Evolutionary conservation across 1,140 invertebrate species (phyloP).

Genomic region (Sesamia nonagrioides): DNA sequence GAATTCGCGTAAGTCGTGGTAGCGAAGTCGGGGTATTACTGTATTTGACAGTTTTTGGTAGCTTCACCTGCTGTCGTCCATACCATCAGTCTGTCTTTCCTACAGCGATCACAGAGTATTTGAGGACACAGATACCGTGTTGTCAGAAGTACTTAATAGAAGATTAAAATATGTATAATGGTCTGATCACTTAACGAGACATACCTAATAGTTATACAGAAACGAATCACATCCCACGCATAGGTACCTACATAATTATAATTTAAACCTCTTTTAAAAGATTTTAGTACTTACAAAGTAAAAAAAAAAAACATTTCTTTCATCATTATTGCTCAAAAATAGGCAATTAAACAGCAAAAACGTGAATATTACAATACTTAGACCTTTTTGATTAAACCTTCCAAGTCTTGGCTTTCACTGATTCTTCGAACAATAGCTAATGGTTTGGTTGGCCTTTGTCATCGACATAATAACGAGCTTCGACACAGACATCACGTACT

Average conservation of each 20-base stretch:
- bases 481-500: constrained; percentile 6
- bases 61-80: no score
- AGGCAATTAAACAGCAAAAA: not conserved
- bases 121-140: no score
- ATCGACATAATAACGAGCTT: not conserved
- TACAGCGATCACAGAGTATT: no score
- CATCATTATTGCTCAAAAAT: no score
- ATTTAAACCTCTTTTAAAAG: not conserved
- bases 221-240: not conserved
- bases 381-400: not conserved
- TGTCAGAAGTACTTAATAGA: no score
- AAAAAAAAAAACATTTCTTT: not conserved
- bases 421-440: not conserved
- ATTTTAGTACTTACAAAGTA: not conserved
- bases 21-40: no score
- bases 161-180: no score
- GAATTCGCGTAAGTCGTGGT: no score
- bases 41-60: no score
- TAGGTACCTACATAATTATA: no score
- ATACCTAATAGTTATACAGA: not conserved
- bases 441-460: not conserved
- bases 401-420: constrained; percentile 1
- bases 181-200: no score
- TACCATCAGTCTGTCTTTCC: no score
- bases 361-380: not conserved